Evolutionary conservation across 2,888 invertebrate genomes (phyloP), one percentile per base, ranked within the genome.

Genomic region (Latrodectus elegans): DNA sequence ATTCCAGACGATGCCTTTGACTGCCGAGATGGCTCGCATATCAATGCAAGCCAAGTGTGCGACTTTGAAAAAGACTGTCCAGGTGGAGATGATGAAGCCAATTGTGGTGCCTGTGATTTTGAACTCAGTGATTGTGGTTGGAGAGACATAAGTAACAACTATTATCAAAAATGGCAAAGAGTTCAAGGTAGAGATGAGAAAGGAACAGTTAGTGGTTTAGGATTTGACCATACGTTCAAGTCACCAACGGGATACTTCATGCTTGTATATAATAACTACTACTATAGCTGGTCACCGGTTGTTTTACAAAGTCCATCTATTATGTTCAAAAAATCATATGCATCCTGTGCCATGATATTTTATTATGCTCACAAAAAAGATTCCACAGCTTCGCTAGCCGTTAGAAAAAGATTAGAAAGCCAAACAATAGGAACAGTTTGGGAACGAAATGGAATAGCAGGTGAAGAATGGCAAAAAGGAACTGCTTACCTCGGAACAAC

Each of bases 31-130:
- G 89, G 86, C 0, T 67, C 52, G 0, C 65, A 17, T 17, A 75
- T 89, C 17, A 75, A 81, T 15, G 60, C 79, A 4, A 83, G 74
- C 10, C 85, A 89, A 70, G 90, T 90, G 8, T 93, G 93, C 88
- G 91, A 93, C 87, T 92, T 91, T 87, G 91, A 91, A 26, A 90
- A 91, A 81, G 92, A 93, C 88, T 93, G 93, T 84, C 91, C 91
- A 0, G 92, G 92, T 88, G 91, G 91, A 60, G 84, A 87, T 15
- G 92, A 93, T 89, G 93, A 93, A 84, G 85, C 78, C 15, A 90
- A 91, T 17, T 93, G 93, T 89, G 90, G 92, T 4, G 60, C 60
- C 17, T 90, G 90, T 49, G 88, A 89, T 49, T 90, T 90, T 70
- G 90, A 90, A 68, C 77, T 80, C 8, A 89, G 83, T 4, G 60